Conservation (phyloP, 2,888 invertebrate species). For the Liodrosophila aerea region DNA sequence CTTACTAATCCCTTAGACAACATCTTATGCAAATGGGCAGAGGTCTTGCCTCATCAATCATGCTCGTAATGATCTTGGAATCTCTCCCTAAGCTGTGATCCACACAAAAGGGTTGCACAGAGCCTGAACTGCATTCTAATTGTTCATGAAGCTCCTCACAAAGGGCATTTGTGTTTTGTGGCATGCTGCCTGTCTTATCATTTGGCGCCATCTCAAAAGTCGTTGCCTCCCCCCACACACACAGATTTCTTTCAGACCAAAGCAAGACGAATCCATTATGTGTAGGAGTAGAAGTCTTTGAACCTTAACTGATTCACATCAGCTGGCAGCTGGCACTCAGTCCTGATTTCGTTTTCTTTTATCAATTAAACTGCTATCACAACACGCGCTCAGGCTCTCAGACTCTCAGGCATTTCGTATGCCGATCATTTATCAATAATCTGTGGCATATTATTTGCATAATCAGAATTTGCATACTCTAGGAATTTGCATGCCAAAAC, state of each 20-base stretch:
- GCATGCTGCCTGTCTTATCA: background rate
- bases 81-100: constrained; percentile 6
- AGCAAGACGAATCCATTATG: constrained; percentile 37
- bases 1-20: constrained; percentile 45
- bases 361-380: constrained; percentile 49
- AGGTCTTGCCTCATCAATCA: constrained; percentile 63
- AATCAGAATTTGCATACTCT: constrained; percentile 8
- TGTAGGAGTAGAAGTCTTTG: constrained; percentile 3
- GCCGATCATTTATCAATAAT: constrained; percentile 51
- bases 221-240: background rate
- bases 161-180: constrained; percentile 19
- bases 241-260: too few relatives aligned
- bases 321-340: constrained; percentile 27
- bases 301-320: constrained; percentile 43
- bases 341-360: background rate
- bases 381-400: constrained; percentile 35
- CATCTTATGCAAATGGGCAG: constrained; percentile 63
- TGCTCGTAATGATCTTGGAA: constrained; percentile 51
- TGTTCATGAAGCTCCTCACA: constrained; percentile 28
- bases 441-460: constrained; percentile 37
- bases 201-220: background rate
- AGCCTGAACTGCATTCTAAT: constrained; percentile 67
- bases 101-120: constrained; percentile 31
- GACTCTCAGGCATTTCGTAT: background rate
- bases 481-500: constrained; percentile 43